Evolutionary conservation across 2,888 invertebrate species (phyloP).

Genomic region (Stomorhina lunata): DNA sequence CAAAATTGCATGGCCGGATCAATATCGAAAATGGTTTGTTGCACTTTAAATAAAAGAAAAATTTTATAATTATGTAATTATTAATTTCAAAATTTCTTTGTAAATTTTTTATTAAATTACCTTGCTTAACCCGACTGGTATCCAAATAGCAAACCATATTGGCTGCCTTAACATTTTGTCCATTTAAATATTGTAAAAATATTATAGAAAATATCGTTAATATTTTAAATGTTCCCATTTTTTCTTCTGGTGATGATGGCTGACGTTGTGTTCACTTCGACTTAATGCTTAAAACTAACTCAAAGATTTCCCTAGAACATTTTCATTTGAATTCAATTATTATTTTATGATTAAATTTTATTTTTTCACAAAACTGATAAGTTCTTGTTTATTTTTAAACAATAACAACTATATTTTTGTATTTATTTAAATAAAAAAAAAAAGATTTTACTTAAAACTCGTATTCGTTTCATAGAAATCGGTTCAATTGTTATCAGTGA

Average conservation of each 20-base stretch:
- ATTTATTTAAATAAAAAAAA: not conserved
- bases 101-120: too few species aligned
- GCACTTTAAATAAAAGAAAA: slow-evolving; percentile 11
- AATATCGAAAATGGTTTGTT: slow-evolving; percentile 82
- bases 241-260: too few species aligned
- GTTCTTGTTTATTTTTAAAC: slow-evolving; percentile 28
- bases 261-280: not conserved
- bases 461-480: slow-evolving; percentile 38
- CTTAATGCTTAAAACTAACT: slow-evolving; percentile 34
- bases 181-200: not conserved
- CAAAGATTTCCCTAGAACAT: slow-evolving; percentile 1
- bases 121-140: slow-evolving; percentile 52
- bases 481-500: slow-evolving; percentile 52
- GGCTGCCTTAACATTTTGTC: slow-evolving; percentile 1
- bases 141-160: slow-evolving; percentile 62
- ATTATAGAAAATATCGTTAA: not conserved
- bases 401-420: not conserved
- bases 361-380: slow-evolving; percentile 23
- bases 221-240: slow-evolving; percentile 37
- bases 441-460: slow-evolving; percentile 5
- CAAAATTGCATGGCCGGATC: slow-evolving; percentile 88
- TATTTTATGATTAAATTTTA: not conserved
- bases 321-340: slow-evolving; percentile 1
- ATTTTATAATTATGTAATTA: not conserved
- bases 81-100: too few species aligned